Base-by-base conservation (phyloP, 2,797 vertebrate genomes). In the Triplophysa yarkandensis region DNA sequence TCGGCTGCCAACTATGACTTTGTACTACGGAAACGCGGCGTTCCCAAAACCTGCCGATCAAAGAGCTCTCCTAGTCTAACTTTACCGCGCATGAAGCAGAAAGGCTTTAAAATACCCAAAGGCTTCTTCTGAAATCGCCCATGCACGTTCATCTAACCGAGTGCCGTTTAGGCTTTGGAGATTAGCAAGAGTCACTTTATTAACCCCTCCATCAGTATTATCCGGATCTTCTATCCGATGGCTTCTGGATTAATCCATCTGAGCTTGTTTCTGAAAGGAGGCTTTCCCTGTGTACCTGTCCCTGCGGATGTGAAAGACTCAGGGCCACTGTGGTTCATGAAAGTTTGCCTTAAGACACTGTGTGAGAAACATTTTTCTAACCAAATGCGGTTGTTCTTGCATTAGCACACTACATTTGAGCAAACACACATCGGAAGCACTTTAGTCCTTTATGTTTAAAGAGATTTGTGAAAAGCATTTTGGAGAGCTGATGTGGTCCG, bases 1-100 rank as follows among this genome's bases (percentile, higher is more conserved):
- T 95, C 94, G 0, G 84, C 92, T 0, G 94, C 93, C 86, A 95
- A 95, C 87, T 95, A 95, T 0, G 93, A 95, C 90, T 95, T 95
- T 0, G 87, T 95, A 72, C 89, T 95, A 21, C 93, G 92, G 87
- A 94, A 91, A 81, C 86, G 94, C 0, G 91, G 93, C 63, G 92
- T 91, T 83, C 84, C 89, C 74, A 93, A 93, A 77, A 90, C 90
- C 1, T 84, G 89, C 17, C 93, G 94, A 74, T 89, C 93, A 50
- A 94, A 93, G 77, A 93, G 93, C 0, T 93, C 93, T 25, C 90
- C 94, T 80, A 95, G 94, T 84, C 94, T 94, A 17, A 95, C 94
- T 6, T 83, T 95, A 76, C 94, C 94, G 11, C 90, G 94, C 46
- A 92, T 94, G 93, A 95, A 95, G 82, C 94, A 94, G 86, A 95